Conservation (phyloP, 2,797 vertebrate species). For the Gallinago stenura region DNA sequence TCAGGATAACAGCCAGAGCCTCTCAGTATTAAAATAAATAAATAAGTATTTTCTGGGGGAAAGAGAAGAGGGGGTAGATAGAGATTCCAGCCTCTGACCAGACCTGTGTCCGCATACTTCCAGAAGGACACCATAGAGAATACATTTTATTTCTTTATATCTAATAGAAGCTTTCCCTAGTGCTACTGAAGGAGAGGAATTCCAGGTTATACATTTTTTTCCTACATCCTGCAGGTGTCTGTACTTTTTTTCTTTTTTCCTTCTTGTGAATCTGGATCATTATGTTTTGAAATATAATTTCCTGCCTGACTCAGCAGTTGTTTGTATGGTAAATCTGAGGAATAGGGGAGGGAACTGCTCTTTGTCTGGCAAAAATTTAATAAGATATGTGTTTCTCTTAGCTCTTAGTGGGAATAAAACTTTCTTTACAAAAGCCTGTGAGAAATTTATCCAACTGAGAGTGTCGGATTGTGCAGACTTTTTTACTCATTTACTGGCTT, state of each 20-base stretch:
- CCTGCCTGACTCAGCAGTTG: conserved; percentile 9
- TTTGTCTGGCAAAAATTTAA: conserved; percentile 35
- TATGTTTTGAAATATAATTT: neutral
- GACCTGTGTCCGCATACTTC: neutral
- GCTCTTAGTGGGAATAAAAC: conserved; percentile 21
- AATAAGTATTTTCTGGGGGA: neutral
- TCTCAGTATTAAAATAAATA: neutral
- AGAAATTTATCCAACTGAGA: conserved; percentile 38
- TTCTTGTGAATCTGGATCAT: neutral
- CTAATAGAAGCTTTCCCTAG: neutral
- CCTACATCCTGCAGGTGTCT: neutral
- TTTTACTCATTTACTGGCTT: neutral
- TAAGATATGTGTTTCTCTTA: neutral
- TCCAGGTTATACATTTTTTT: neutral
- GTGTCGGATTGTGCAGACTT: neutral
- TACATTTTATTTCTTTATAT: neutral
- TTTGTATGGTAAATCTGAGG: neutral
- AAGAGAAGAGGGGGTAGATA: neutral
- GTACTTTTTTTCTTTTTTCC: neutral
- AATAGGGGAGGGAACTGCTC: neutral
- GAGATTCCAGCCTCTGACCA: neutral
- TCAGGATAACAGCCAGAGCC: neutral
- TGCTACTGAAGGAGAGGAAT: neutral
- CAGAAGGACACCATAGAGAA: neutral
- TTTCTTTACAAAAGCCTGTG: conserved; percentile 4